phyloP scores from a whole-genome alignment of 1,140 invertebrate genomes.

The Neodiprion fabricii region DNA sequence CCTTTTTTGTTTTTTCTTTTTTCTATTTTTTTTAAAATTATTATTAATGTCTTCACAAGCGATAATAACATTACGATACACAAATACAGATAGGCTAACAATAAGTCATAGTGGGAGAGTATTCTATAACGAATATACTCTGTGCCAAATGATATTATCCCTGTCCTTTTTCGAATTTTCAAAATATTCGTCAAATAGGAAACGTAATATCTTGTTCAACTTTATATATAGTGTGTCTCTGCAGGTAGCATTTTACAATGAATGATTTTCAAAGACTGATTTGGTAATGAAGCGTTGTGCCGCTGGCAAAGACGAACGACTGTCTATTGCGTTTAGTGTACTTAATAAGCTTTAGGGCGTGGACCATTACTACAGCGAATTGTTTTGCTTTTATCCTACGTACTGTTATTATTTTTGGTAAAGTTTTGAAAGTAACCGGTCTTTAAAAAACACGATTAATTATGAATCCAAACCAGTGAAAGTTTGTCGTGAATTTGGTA shows the following conservation, averaged over 20 bases:
- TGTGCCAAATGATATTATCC: slow-evolving; percentile 50
- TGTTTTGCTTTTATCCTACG: not conserved
- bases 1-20: not conserved
- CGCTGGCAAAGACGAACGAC: not conserved
- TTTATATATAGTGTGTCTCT: not conserved
- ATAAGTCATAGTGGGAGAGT: slow-evolving; percentile 44
- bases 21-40: slow-evolving; percentile 16
- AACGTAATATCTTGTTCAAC: slow-evolving; percentile 18
- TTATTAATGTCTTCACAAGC: not conserved
- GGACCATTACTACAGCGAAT: slow-evolving; percentile 5
- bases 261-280: slow-evolving; percentile 6
- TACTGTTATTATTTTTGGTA: not conserved
- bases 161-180: slow-evolving; percentile 28
- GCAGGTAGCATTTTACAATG: not conserved
- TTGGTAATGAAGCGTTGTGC: not conserved
- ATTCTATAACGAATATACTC: slow-evolving; percentile 47
- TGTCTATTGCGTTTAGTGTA: not conserved
- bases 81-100: slow-evolving; percentile 42
- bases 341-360: not conserved
- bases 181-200: slow-evolving; percentile 16
- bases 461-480: slow-evolving; percentile 1
- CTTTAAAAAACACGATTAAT: not conserved
- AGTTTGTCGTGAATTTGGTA: not conserved
- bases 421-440: not conserved
- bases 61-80: slow-evolving; percentile 17